Conservation (phyloP, 2,797 vertebrate genomes). For the Poeciliopsis presidionis region DNA sequence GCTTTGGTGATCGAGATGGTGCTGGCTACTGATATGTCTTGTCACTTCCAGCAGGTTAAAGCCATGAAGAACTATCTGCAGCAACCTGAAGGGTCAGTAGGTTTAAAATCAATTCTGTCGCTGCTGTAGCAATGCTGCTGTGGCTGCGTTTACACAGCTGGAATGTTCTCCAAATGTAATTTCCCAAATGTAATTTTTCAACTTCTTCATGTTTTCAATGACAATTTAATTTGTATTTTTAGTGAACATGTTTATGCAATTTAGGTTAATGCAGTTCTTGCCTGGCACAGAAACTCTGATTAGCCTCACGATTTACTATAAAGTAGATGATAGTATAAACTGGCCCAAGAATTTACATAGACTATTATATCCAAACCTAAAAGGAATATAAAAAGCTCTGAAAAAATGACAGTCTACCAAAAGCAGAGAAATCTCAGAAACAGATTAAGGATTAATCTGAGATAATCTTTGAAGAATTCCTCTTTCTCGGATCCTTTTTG, state of each 20-base stretch:
- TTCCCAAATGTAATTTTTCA: too few species aligned
- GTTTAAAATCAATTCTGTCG: background rate
- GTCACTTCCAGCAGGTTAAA: slow-evolving; percentile 98
- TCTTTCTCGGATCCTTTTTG: slow-evolving; percentile 29
- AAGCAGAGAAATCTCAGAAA: background rate
- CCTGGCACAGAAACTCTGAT: background rate
- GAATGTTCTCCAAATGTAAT: too few species aligned
- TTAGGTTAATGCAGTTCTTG: background rate
- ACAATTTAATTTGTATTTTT: background rate
- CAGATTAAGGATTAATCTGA: background rate
- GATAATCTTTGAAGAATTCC: slow-evolving; percentile 2
- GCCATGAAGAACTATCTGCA: slow-evolving; percentile 96
- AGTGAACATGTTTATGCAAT: background rate
- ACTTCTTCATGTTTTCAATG: background rate
- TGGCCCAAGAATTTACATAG: background rate
- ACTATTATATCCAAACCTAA: background rate
- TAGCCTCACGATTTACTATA: background rate
- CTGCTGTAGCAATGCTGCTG: background rate
- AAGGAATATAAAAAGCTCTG: background rate
- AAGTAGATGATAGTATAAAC: background rate
- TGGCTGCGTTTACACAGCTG: too few species aligned
- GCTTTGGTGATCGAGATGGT: slow-evolving; percentile 97
- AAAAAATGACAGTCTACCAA: background rate
- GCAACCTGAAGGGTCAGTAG: slow-evolving; percentile 94
- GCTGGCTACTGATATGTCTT: slow-evolving; percentile 98